Percentiles rank a stretch among this genome's conserved stretches.
These are phyloP conservation scores for Teleogryllus oceanicus DNA, from an alignment of 2,888 invertebrate genomes.

Conservation along the genomic window DNA sequence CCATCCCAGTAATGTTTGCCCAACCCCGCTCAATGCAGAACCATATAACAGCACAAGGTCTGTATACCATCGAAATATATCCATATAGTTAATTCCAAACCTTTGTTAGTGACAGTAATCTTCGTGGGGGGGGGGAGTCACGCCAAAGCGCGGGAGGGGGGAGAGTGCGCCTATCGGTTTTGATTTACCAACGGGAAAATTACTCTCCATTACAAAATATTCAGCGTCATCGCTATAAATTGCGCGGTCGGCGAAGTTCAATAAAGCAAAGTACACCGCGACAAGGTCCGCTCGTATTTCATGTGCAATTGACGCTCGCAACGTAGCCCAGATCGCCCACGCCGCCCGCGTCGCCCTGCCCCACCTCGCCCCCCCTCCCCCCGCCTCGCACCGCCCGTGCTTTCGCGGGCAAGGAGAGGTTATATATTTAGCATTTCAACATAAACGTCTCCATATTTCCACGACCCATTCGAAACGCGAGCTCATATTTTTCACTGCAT, in stretches of 20 bases:
- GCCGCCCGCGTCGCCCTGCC: background rate
- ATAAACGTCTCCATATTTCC: too few relatives aligned
- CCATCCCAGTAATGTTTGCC: background rate
- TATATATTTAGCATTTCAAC: too few relatives aligned
- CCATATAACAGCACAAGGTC: background rate
- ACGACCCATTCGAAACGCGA: too few relatives aligned
- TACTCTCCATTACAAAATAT: conserved; percentile 18
- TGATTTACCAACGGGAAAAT: conserved; percentile 9
- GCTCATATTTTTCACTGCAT: too few relatives aligned
- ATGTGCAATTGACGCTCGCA: background rate
- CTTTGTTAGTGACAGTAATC: background rate
- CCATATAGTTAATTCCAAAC: background rate
- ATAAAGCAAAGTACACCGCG: background rate
- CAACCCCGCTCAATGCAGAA: background rate
- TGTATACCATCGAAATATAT: background rate
- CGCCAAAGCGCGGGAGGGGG: background rate
- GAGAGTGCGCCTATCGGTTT: background rate
- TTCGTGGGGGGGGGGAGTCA: background rate
- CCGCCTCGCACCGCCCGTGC: background rate
- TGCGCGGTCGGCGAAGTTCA: conserved; percentile 7
- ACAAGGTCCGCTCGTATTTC: background rate
- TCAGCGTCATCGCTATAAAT: conserved; percentile 18
- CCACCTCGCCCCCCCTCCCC: background rate
- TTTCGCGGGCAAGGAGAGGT: too few relatives aligned
- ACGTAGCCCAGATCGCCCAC: too few relatives aligned